Base-by-base conservation (phyloP, 2,113 vertebrate species). In the Paramisgurnus dabryanus region DNA sequence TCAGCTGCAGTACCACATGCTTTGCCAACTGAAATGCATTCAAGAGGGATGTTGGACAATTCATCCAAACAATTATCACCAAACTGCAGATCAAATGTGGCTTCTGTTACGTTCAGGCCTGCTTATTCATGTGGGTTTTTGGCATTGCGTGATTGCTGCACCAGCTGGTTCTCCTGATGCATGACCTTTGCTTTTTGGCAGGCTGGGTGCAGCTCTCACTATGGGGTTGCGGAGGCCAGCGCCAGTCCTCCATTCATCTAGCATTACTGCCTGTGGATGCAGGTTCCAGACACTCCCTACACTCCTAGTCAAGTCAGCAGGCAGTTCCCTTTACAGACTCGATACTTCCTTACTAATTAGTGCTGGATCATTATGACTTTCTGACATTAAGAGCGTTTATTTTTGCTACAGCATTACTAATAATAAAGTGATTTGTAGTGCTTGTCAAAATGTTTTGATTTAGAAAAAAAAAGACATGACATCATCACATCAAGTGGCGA, bases 171-270 rank as follows among this genome's bases (percentile, higher is more conserved):
- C 64, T 78, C 79, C 79, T 71, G 71, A 66, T 64, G 67, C 40
- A 43, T 80, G 75, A 81, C 79, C 83, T 84, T 84, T 84, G 83
- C 57, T 69, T 81, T 73, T 73, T 84, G 75, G 69, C 79, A 84
- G 74, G 55, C 53, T 67, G 79, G 75, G 68, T 64, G 55, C 55
- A 64, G 79, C 27, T 61, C 69, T 78, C 75, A 7, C 45, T 10
- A 43, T 58, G 72, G 79, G 74, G 68, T 65, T 55, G 40, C 76
- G 27, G 45, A 61, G 73, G 79, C 73, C 83, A 81, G 79, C 55
- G 9, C 68, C 64, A 78, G 61, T 76, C 63, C 55, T 69, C 22
- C 58, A 84, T 84, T 84, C 83, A 84, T 81, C 67, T 84, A 15
- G 83, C 58, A 84, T 84, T 84, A 81, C 50, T 78, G 80, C 83